Conservation (phyloP, 2,888 invertebrate species). For the Caenorhabditis parvicauda region DNA sequence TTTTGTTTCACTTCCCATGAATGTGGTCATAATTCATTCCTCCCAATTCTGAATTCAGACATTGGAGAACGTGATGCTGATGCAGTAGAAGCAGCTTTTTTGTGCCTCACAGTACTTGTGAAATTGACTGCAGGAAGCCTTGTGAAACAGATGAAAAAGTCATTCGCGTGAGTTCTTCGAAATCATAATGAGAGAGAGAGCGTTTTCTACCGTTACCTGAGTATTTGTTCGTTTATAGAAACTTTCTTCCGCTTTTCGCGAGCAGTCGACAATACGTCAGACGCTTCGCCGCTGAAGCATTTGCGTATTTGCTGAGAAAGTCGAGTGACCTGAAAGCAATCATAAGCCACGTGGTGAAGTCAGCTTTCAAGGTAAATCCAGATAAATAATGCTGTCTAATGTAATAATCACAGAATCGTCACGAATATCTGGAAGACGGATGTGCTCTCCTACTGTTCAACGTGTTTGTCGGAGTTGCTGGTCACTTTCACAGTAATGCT, state of each 20-base stretch:
- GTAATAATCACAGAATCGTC: conserved; percentile 8
- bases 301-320: conserved; percentile 84
- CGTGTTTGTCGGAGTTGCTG: conserved; percentile 78
- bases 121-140: conserved; percentile 83
- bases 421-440: conserved; percentile 67
- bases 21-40: too few relatives aligned
- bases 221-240: too few relatives aligned
- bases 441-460: conserved; percentile 85
- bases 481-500: conserved; percentile 79
- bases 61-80: conserved; percentile 31
- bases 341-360: conserved; percentile 26
- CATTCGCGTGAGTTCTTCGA: conserved; percentile 38
- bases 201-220: background rate
- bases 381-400: background rate
- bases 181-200: background rate
- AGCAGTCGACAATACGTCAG: conserved; percentile 80
- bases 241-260: conserved; percentile 71
- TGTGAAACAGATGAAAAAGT: conserved; percentile 73
- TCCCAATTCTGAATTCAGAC: conserved; percentile 16
- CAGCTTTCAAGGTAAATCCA: conserved; percentile 32
- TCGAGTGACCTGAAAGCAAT: conserved; percentile 49
- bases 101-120: conserved; percentile 83
- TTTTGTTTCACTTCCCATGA: too few relatives aligned
- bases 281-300: conserved; percentile 91
- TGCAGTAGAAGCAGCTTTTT: conserved; percentile 78